Percentiles rank a stretch among this genome's conserved stretches.
Evolutionary conservation across 2,113 vertebrate genomes (phyloP).

Genomic region (Uria aalge): DNA sequence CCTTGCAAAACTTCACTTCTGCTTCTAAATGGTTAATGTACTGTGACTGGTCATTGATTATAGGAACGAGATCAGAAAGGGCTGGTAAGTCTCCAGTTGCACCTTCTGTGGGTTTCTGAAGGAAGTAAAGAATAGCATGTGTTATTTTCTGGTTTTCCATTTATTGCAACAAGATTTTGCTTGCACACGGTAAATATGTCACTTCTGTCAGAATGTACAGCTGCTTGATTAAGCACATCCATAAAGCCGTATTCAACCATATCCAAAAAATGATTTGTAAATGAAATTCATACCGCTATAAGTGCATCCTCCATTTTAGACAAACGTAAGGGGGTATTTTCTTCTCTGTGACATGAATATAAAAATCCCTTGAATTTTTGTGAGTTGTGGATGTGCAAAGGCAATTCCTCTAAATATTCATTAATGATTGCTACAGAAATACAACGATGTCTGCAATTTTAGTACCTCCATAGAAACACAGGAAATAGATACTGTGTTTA

Average conservation of each 20-base stretch:
- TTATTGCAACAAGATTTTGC: background rate
- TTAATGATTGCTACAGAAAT: background rate
- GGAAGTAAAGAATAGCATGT: background rate
- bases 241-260: background rate
- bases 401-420: background rate
- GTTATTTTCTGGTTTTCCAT: background rate
- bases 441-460: background rate
- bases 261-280: background rate
- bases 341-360: background rate
- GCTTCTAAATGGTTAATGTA: conserved; percentile 94
- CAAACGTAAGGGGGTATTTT: background rate
- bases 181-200: background rate
- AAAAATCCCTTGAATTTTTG: background rate
- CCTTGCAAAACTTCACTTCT: conserved; percentile 94
- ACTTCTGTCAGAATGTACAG: background rate
- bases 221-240: background rate
- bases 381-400: background rate
- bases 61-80: conserved; percentile 83
- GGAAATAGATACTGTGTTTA: background rate
- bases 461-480: background rate
- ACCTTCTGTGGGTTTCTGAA: conserved; percentile 67
- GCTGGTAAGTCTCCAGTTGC: conserved; percentile 48
- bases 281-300: background rate
- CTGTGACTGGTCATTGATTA: conserved; percentile 87
- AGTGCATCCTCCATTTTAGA: background rate